A percentile compares a stretch with the other conserved stretches of the same genome.
phyloP scores from a whole-genome alignment of 2,888 invertebrate genomes.

The Noctua pronuba region DNA sequence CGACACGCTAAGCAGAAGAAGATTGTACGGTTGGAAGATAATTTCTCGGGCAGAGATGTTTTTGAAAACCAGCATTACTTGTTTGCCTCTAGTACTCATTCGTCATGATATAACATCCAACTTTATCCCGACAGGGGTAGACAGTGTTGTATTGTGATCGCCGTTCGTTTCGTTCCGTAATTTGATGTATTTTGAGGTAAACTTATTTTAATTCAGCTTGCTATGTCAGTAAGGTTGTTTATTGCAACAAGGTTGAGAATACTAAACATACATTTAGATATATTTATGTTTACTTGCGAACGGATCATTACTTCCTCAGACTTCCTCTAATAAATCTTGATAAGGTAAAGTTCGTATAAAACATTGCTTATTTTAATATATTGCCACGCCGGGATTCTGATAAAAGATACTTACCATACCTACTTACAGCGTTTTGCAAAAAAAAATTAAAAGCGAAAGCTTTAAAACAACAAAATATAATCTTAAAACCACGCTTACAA shows the following conservation, averaged over 20 bases:
- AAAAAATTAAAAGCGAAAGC: too few relatives aligned
- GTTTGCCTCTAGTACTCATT: not conserved
- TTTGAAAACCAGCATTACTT: not conserved
- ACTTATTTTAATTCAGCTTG: slow-evolving; percentile 18
- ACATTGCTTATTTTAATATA: not conserved
- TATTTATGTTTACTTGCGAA: not conserved
- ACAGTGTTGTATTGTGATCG: not conserved
- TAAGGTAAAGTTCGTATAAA: not conserved
- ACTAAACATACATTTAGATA: slow-evolving; percentile 8
- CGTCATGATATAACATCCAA: not conserved
- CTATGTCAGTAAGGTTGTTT: slow-evolving; percentile 10
- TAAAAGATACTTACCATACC: not conserved
- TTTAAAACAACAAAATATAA: too few relatives aligned
- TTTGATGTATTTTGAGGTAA: slow-evolving; percentile 20
- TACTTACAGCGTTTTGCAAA: not conserved
- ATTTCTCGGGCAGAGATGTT: too few relatives aligned
- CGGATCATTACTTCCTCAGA: not conserved
- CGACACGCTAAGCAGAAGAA: too few relatives aligned
- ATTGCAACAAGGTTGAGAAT: slow-evolving; percentile 18
- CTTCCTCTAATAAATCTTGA: slow-evolving; percentile 7
- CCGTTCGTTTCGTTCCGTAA: not conserved
- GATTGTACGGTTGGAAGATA: too few relatives aligned
- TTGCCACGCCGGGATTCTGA: not conserved
- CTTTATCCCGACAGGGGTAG: not conserved
- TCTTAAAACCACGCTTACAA: not conserved